phyloP scores from a whole-genome alignment of 2,888 invertebrate genomes.

The Sarcophaga caerulescens region DNA sequence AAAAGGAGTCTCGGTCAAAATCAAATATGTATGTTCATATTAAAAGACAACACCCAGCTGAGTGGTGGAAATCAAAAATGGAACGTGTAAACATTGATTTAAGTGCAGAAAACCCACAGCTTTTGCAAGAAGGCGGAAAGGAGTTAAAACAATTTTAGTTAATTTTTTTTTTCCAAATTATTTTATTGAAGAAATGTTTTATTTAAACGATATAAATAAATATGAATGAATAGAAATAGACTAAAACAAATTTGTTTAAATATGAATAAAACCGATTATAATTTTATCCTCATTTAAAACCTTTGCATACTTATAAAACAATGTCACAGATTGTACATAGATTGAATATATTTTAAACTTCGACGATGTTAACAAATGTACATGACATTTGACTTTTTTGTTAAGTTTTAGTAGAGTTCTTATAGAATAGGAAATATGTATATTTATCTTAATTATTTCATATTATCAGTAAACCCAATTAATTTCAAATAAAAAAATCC shows the following conservation, averaged over 20 bases:
- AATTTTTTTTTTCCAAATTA: not conserved
- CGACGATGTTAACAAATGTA: too few relatives aligned
- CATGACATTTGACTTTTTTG: too few relatives aligned
- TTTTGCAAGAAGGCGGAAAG: constrained; percentile 8
- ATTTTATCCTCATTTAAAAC: too few relatives aligned
- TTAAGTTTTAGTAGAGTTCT: not conserved
- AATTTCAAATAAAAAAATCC: constrained; percentile 42
- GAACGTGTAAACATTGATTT: constrained; percentile 69
- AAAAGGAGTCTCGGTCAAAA: constrained; percentile 77
- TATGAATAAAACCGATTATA: not conserved
- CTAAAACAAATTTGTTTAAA: not conserved
- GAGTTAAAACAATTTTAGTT: constrained; percentile 22
- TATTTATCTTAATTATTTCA: not conserved
- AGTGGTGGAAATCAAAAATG: constrained; percentile 76
- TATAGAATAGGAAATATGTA: not conserved
- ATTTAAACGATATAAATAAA: not conserved
- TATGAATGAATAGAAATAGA: not conserved
- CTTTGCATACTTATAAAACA: too few relatives aligned
- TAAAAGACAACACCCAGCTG: constrained; percentile 76
- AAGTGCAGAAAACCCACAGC: constrained; percentile 38
- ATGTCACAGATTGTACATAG: too few relatives aligned
- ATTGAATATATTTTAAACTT: too few relatives aligned
- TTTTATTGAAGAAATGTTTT: not conserved
- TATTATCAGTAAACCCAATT: not conserved
- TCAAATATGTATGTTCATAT: constrained; percentile 79